A percentile compares a stretch with the other conserved stretches of the same genome.
Evolutionary conservation across 2,888 invertebrate species (phyloP).

Genomic region (Xestia c-nigrum): DNA sequence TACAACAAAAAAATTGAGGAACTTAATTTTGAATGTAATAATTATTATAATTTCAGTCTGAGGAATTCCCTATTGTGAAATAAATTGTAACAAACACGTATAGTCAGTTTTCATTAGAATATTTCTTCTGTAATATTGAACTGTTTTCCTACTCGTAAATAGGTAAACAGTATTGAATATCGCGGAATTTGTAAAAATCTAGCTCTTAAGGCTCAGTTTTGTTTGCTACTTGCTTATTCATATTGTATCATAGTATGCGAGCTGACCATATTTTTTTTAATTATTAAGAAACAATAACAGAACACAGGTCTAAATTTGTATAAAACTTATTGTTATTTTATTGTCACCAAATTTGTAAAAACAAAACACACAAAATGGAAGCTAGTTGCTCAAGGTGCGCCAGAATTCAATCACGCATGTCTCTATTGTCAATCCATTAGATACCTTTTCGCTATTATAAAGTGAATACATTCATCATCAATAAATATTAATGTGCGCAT

Average conservation of each 20-base stretch:
- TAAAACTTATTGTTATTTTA: neutral
- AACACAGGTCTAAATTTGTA: neutral
- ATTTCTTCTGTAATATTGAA: neutral
- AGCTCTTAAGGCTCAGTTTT: too few relatives aligned
- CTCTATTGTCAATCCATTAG: neutral
- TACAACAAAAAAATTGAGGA: neutral
- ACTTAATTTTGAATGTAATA: neutral
- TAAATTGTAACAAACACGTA: neutral
- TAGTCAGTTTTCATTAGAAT: neutral
- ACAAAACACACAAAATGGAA: neutral
- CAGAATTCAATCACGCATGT: neutral
- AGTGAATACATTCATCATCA: conserved; percentile 16
- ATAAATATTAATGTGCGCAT: conserved; percentile 19
- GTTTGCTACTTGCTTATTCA: neutral
- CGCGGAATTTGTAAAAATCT: neutral
- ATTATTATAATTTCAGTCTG: neutral
- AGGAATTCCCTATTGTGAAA: neutral
- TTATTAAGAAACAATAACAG: neutral
- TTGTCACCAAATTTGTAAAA: neutral
- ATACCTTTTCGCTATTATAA: neutral
- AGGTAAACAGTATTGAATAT: neutral
- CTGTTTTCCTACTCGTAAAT: neutral
- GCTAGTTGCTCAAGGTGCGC: neutral
- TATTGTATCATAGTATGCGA: neutral
- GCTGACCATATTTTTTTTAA: neutral